These are phyloP conservation scores for Drosophila limbata DNA, from an alignment of 2,888 invertebrate species.

Conservation along the genomic window DNA sequence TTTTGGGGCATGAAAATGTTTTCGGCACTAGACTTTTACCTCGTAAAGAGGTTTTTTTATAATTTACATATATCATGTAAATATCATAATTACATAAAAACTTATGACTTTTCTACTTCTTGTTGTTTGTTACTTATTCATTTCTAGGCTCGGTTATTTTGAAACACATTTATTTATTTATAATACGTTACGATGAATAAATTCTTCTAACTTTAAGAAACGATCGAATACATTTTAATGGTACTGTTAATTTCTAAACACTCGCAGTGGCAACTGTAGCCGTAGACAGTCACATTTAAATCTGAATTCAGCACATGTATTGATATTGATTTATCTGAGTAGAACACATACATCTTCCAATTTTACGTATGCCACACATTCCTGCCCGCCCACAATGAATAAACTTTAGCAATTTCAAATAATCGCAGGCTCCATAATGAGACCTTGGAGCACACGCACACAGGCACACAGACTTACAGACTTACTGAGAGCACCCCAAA, in stretches of 20 bases:
- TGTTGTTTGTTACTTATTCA: no score
- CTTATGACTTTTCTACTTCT: no score
- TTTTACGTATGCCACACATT: slow-evolving; percentile 70
- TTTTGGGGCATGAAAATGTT: no score
- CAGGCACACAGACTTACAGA: slow-evolving; percentile 27
- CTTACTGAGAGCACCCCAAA: slow-evolving; percentile 3
- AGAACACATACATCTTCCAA: slow-evolving; percentile 66
- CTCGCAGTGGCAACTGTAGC: slow-evolving; percentile 1
- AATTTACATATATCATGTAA: no score
- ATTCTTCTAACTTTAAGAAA: neutral
- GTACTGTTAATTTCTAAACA: slow-evolving; percentile 16
- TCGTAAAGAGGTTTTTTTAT: no score
- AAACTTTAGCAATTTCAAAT: slow-evolving; percentile 82
- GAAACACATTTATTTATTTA: no score
- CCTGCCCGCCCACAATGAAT: slow-evolving; percentile 63
- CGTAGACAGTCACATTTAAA: slow-evolving; percentile 35
- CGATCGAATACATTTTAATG: slow-evolving; percentile 9
- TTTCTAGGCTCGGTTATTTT: no score
- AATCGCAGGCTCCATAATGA: slow-evolving; percentile 79
- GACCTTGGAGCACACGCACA: slow-evolving; percentile 74
- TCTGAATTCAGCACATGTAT: slow-evolving; percentile 71
- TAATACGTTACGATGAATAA: no score
- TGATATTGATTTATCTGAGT: slow-evolving; percentile 72
- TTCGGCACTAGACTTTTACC: no score
- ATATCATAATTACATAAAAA: no score